Evolutionary conservation across 2,797 vertebrate species (phyloP).

Genomic region (Synanceia verrucosa): DNA sequence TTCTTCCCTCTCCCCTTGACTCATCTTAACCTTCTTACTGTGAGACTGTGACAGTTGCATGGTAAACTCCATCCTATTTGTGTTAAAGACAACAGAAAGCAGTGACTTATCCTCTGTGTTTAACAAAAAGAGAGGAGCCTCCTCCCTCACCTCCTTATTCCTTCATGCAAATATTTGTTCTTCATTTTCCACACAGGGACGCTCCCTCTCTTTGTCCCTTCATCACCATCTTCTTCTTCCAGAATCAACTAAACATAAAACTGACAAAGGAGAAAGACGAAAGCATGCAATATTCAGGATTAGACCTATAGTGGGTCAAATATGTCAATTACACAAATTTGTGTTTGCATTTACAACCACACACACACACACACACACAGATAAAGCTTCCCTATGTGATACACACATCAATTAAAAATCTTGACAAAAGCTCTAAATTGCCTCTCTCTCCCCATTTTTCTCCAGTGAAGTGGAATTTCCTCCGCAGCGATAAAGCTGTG

Average conservation of each 20-base stretch:
- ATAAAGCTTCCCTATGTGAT: neutral
- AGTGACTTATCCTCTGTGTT: conserved; percentile 12
- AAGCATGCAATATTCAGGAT: neutral
- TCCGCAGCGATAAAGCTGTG: conserved; percentile 57
- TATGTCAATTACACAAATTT: neutral
- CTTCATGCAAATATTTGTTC: conserved; percentile 26
- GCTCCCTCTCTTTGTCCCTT: neutral
- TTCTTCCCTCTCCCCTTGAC: neutral
- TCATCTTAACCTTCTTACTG: too few species aligned
- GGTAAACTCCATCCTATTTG: neutral
- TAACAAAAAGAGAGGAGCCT: neutral
- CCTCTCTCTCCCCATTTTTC: conserved; percentile 11
- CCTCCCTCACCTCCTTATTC: neutral
- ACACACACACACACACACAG: neutral
- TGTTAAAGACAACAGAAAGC: neutral
- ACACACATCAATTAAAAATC: conserved; percentile 26
- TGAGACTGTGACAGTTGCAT: neutral
- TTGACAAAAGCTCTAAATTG: conserved; percentile 15
- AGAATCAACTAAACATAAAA: neutral
- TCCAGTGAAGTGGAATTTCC: conserved; percentile 33
- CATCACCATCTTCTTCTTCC: neutral
- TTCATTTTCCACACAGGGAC: conserved; percentile 9
- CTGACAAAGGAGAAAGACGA: neutral
- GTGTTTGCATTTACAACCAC: neutral
- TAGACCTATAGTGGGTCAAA: neutral